phyloP scores from a whole-genome alignment of 2,797 vertebrate species.

The Hydrolagus colliei region DNA sequence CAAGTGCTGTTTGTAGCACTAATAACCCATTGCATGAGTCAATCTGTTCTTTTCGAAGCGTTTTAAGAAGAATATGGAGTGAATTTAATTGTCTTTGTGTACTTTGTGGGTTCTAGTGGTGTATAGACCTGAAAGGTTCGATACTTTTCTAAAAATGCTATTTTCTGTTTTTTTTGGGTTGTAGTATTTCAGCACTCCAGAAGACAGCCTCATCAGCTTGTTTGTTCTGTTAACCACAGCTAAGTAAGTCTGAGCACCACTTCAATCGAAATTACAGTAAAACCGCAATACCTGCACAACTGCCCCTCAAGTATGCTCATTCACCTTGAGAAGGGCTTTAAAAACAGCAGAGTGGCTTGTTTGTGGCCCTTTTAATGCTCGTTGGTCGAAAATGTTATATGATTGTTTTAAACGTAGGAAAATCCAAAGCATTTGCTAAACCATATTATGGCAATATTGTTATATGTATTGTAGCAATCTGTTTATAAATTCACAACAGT shows the following conservation, averaged over 20 bases:
- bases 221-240: slow-evolving; percentile 95
- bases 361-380: neutral
- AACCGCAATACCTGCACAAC: neutral
- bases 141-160: neutral
- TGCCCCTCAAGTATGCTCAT: neutral
- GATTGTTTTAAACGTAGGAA: neutral
- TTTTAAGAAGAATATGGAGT: neutral
- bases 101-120: neutral
- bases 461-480: neutral
- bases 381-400: neutral
- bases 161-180: slow-evolving; percentile 32
- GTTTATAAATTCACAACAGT: neutral
- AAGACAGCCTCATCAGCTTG: slow-evolving; percentile 92
- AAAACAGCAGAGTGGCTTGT: neutral
- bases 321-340: neutral
- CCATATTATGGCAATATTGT: neutral
- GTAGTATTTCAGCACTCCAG: slow-evolving; percentile 91
- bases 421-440: neutral
- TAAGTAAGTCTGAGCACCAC: slow-evolving; percentile 71
- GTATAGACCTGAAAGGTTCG: neutral
- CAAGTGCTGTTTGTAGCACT: too few relatives aligned
- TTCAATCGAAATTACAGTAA: neutral
- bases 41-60: too few relatives aligned
- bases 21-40: too few relatives aligned
- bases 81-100: neutral